Evolutionary conservation across 2,113 vertebrate species (phyloP).

Genomic region (Jaculus jaculus): DNA sequence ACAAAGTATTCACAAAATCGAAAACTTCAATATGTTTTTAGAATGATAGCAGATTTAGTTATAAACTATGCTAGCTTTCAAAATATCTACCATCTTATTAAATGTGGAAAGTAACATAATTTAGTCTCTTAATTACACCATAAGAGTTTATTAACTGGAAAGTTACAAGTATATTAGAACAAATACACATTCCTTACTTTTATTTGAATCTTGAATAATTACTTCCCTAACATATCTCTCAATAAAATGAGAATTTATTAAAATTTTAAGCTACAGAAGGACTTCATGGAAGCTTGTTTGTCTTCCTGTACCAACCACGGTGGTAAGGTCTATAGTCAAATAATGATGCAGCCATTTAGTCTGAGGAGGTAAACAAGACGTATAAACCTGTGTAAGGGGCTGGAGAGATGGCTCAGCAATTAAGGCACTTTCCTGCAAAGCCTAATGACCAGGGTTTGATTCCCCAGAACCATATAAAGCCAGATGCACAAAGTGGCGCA

Average conservation of each 20-base stretch:
- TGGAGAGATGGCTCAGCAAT: no score
- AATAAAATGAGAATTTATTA: constrained; percentile 12
- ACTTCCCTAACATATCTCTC: neutral
- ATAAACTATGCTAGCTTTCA: neutral
- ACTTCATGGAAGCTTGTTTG: neutral
- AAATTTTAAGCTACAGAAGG: constrained; percentile 33
- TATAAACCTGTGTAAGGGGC: neutral
- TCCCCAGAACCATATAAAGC: no score
- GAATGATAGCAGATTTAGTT: neutral
- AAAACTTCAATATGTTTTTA: neutral
- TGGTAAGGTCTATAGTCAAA: neutral
- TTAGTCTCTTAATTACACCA: neutral
- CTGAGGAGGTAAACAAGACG: neutral
- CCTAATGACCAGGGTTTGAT: no score
- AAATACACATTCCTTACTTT: constrained; percentile 21
- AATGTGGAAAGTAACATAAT: neutral
- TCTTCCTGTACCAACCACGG: neutral
- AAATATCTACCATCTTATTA: neutral
- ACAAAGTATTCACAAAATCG: neutral
- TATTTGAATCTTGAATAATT: constrained; percentile 45
- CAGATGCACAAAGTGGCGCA: no score
- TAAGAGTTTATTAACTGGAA: constrained; percentile 31
- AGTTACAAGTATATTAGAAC: constrained; percentile 19
- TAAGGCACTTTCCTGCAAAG: no score
- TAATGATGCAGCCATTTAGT: neutral